Conservation (phyloP, 2,113 vertebrate genomes). For the Aix galericulata region DNA sequence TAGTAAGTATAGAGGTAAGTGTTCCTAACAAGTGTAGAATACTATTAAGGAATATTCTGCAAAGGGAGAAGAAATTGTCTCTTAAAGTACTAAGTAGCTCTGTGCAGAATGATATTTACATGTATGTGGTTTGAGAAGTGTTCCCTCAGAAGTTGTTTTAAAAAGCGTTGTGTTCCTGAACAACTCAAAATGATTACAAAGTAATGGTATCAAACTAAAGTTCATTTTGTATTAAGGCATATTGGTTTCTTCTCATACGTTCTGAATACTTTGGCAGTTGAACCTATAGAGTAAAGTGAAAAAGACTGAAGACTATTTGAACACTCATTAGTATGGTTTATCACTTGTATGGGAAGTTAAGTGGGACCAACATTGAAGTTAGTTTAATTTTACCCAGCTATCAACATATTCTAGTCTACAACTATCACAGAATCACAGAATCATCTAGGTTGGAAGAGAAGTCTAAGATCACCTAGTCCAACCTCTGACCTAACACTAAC, state of each 20-base stretch:
- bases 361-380: neutral
- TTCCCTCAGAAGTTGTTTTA: neutral
- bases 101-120: neutral
- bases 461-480: no score
- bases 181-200: neutral
- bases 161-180: neutral
- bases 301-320: neutral
- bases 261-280: neutral
- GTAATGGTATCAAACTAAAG: neutral
- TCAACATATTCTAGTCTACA: neutral
- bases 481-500: no score
- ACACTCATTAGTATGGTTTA: neutral
- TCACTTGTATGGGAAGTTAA: neutral
- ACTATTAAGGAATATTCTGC: neutral
- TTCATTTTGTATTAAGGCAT: neutral
- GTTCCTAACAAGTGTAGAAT: neutral
- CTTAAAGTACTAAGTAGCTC: neutral
- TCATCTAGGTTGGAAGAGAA: no score
- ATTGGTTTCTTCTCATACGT: rapidly evolving
- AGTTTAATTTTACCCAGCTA: neutral
- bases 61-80: neutral
- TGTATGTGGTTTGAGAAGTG: neutral
- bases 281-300: neutral
- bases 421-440: neutral
- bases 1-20: neutral